Evolutionary conservation across 2,888 invertebrate genomes (phyloP).

Genomic region (Hybos culiciformis): DNA sequence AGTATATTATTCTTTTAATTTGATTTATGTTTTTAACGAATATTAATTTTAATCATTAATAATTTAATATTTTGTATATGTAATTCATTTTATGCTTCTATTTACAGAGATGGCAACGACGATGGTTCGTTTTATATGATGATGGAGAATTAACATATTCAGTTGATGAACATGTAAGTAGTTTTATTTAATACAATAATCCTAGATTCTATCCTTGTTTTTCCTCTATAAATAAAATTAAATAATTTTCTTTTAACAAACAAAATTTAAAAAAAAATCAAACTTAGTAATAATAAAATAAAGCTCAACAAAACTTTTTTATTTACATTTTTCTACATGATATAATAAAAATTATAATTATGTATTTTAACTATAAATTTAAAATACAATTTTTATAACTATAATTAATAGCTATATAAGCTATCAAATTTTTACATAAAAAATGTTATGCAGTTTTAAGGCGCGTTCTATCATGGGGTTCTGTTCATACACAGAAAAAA

Average conservation of each 20-base stretch:
- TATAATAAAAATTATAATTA: no score
- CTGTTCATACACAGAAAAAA: no score
- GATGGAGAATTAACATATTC: constrained; percentile 96
- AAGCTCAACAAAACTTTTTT: no score
- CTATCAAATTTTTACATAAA: no score
- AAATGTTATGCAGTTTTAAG: no score
- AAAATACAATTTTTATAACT: no score
- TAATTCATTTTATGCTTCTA: constrained; percentile 27
- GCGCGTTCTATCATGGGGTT: no score
- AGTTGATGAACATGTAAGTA: constrained; percentile 94
- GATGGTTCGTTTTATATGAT: constrained; percentile 96
- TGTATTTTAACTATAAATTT: no score
- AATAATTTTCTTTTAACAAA: not conserved
- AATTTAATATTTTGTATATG: not conserved
- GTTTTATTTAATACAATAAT: not conserved
- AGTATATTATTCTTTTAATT: not conserved
- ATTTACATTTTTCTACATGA: no score
- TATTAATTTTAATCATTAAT: constrained; percentile 6
- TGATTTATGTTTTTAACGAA: constrained; percentile 3
- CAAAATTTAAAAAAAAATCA: no score
- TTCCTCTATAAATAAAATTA: not conserved
- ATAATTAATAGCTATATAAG: no score
- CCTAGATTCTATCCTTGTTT: not conserved
- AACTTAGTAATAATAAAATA: no score
- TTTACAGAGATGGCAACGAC: constrained; percentile 94